Evolutionary conservation across 2,113 vertebrate species (phyloP), one percentile per base, ranked within the genome.

Genomic region (Brachyistius frenatus): DNA sequence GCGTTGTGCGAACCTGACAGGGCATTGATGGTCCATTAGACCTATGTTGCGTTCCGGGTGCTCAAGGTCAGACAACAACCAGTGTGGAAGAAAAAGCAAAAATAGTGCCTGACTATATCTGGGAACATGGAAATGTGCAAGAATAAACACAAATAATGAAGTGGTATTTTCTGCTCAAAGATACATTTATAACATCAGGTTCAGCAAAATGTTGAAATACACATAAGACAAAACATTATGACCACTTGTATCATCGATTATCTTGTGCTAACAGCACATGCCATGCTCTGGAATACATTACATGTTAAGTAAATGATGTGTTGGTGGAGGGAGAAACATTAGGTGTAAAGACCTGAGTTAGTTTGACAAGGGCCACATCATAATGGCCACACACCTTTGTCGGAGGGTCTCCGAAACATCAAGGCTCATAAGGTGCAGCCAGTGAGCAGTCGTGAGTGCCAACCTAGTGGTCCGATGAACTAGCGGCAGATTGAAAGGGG

Each of bases 21-120:
- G 71, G 36, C 36, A 71, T 60, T 81, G 58, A 84, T 74, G 73
- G 69, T 65, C 73, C 58, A 65, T 78, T 81, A 64, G 31, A 66
- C 57, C 50, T n/a, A 2, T 35, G 50, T 32, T 77, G 41, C 36
- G 67, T 30, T 69, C 66, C 76, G n/a, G 56, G 44, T 0, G 8
- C 8, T 81, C 67, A 86, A 84, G 80, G 74, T 81, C 74, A 77
- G 1, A 9, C 41, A 52, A 31, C 7, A 55, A 37, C 35, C 32
- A 66, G 16, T 44, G 30, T 7, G 14, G 3, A 47, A 57, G 44
- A 56, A 78, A 23, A 46, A 50, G 62, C 33, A 33, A 49, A 71
- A 76, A 55, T 1, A 32, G 23, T 5, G 5, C 2, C 1, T 46
- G 16, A 52, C 41, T 44, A 44, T 1, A 10, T 44, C 41, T 44